A percentile compares a stretch with the other conserved stretches of the same genome.
These are phyloP conservation scores for Protomyctophum bolini DNA, from an alignment of 2,113 vertebrate genomes.

Conservation along the genomic window DNA sequence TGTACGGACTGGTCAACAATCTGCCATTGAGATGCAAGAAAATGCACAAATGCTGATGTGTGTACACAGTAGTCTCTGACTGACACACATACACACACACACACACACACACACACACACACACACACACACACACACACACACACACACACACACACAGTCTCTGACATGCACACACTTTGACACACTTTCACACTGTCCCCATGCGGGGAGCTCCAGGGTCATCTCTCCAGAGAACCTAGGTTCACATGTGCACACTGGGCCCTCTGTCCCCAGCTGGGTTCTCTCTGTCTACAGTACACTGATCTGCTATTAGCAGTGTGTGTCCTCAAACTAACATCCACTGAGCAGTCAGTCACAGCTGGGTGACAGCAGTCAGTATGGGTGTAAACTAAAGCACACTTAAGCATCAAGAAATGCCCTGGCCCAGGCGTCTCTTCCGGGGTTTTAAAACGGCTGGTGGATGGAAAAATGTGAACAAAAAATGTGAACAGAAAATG, in stretches of 20 bases:
- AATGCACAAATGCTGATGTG: too few relatives aligned
- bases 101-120: conserved; percentile 9
- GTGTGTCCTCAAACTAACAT: not conserved
- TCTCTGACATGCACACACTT: conserved; percentile 4
- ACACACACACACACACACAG: conserved; percentile 8
- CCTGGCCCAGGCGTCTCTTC: too few relatives aligned
- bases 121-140: conserved; percentile 6
- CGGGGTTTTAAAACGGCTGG: too few relatives aligned
- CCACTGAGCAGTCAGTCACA: conserved; percentile 31
- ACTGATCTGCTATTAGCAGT: conserved; percentile 10
- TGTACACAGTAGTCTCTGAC: conserved; percentile 30
- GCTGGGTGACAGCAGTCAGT: conserved; percentile 19
- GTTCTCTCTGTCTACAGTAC: not conserved
- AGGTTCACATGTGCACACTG: conserved; percentile 11
- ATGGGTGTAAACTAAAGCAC: not conserved
- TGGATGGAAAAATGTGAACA: too few relatives aligned
- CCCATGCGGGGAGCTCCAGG: not conserved
- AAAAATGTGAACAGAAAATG: too few relatives aligned
- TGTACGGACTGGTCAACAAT: conserved; percentile 57
- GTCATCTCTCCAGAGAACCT: not conserved
- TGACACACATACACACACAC: conserved; percentile 60
- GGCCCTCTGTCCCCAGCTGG: not conserved
- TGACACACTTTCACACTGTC: not conserved
- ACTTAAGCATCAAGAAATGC: too few relatives aligned
- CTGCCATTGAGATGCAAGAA: conserved; percentile 62